Base-by-base conservation (phyloP, 2,113 vertebrate genomes). In the Scytalopus superciliaris region DNA sequence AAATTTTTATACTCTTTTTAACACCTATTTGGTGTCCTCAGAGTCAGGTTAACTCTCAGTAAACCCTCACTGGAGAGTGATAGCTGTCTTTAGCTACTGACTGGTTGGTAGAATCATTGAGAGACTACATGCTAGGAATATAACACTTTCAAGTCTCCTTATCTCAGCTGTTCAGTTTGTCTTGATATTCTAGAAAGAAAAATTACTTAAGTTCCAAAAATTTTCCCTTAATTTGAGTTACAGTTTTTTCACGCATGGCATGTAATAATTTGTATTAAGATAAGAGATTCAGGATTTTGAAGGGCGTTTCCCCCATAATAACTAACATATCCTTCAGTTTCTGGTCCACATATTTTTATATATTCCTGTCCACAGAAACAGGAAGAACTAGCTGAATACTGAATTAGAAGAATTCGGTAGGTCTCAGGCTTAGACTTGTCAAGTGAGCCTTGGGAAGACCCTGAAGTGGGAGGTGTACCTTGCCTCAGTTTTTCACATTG, bases 261-360 rank as follows among this genome's bases (percentile, higher is more conserved):
- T 88, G 76, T 69, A 80, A 25, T 64, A 68, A 77, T 70, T 83
- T 52, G 18, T 40, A 30, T 75, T 64, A 59, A 56, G 14, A 76
- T 64, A 67, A 56, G 14, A 76, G 16, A 45, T 35, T 83, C 0
- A 4, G 9, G 45, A 49, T 84, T 86, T 66, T 87, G 28, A 28
- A 69, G 28, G 19, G 2, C 0, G 0, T 70, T 88, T 68, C 4
- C 33, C 6, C 39, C 27, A 37, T 19, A 31, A 3, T 73, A 62
- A 44, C 2, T 17, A 31, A 23, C 2, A 0, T 77, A 23, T 25
- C n/a, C n/a, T 94, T 92, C 21, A 23, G 37, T 40, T 81, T 89
- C 37, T 63, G 13, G 14, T 53, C 7, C 3, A 3, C 7, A 4
- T 2, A 1, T 70, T 89, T 87, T 56, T 81, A 22, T 83, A n/a